Base-by-base conservation (phyloP, 23 tunicate species). In the Diplosoma virens region DNA sequence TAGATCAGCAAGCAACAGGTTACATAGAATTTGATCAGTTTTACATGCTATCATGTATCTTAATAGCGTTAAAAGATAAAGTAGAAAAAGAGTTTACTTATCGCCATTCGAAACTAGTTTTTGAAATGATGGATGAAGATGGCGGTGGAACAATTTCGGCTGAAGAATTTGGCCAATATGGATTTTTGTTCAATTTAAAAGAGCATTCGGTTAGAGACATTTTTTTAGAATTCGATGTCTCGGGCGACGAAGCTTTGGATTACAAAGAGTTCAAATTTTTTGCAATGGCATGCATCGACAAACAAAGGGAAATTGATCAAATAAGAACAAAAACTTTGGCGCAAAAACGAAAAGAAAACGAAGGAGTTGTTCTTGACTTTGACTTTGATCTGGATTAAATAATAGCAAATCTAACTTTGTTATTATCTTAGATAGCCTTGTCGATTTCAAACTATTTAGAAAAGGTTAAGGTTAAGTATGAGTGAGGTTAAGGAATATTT, bases 111-210 rank as follows among this genome's bases (percentile, higher is more conserved):
- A 94, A 94, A 55, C 25, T 94, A 0, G 99, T 94, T 4, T 94
- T 94, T 75, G 93, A 87, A 67, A 79, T 94, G 87, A 83, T 94
- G 90, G 99, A 94, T 73, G 99, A 94, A 75, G 99, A 94, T 34
- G 95, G 92, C 4, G 95, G 95, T 3, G 95, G 99, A 0, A 83
- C 90, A 34, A 87, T 94, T 37, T 94, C 99, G 3, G 99, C 99
- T 27, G 87, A 85, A 18, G 99, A 94, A 74, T 87, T 94, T 34
- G 89, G 84, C 20, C 84, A 87, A 54, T 87, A 86, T 66, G 98
- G 98, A 25, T 93, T 93, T 73, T 74, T 93, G 14, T 93, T 93
- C 58, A 93, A 93, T 48, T 70, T 93, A n/a, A 93, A 82, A 68
- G 94, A 86, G 60, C 94, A 93, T 29, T 86, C 98, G 18, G 89